Evolutionary conservation across 2,797 vertebrate species (phyloP).

Genomic region (Sphaeramia orbicularis): DNA sequence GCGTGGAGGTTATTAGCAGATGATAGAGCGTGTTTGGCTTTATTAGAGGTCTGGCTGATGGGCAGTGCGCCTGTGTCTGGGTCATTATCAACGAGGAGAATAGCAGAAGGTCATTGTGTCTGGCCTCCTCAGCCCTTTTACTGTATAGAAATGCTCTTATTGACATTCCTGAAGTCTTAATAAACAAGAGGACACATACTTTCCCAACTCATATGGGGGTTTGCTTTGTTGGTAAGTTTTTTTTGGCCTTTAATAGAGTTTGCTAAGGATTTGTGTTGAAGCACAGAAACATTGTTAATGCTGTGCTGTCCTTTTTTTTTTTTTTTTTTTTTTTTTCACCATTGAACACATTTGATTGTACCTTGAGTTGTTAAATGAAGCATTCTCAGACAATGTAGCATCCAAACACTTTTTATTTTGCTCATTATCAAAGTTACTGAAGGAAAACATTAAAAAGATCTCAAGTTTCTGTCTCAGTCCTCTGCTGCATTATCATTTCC

Average conservation of each 20-base stretch:
- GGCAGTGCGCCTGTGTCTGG: slow-evolving; percentile 74
- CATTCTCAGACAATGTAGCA: slow-evolving; percentile 34
- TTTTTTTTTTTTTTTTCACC: no score
- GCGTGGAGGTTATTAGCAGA: slow-evolving; percentile 76
- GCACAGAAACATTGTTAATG: slow-evolving; percentile 45
- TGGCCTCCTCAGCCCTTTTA: slow-evolving; percentile 69
- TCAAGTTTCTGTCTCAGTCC: slow-evolving; percentile 40
- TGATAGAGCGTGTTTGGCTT: slow-evolving; percentile 76
- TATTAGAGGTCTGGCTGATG: slow-evolving; percentile 80
- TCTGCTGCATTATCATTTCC: slow-evolving; percentile 47
- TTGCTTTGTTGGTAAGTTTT: slow-evolving; percentile 73
- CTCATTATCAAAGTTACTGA: slow-evolving; percentile 34
- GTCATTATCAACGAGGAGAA: slow-evolving; percentile 80
- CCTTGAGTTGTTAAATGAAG: slow-evolving; percentile 42
- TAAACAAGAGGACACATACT: slow-evolving; percentile 82
- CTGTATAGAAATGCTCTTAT: slow-evolving; percentile 80
- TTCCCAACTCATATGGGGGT: slow-evolving; percentile 63
- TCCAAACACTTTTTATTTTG: slow-evolving; percentile 41
- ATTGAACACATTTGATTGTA: slow-evolving; percentile 30
- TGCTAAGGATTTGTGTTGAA: slow-evolving; percentile 47
- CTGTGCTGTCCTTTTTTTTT: slow-evolving; percentile 5
- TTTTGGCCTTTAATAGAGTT: slow-evolving; percentile 71
- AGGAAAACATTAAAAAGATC: no score
- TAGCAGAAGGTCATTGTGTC: slow-evolving; percentile 81
- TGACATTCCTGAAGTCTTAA: slow-evolving; percentile 82